phyloP scores from a whole-genome alignment of 1,140 invertebrate genomes.

The Drosophila hydei region DNA sequence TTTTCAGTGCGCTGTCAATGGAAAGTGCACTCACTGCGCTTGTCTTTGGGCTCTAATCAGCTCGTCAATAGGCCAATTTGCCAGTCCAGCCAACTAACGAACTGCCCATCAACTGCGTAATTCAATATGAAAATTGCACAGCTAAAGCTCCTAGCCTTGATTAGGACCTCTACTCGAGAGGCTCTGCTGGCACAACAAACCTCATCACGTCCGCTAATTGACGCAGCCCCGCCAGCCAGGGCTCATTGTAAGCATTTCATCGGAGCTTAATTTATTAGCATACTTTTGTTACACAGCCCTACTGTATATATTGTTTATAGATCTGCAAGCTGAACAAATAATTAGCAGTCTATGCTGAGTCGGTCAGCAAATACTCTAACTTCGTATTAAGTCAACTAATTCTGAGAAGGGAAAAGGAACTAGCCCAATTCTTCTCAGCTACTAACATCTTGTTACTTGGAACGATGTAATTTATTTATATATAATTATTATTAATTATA shows the following conservation, averaged over 20 bases:
- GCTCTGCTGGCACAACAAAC: constrained; percentile 3
- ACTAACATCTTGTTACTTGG: too few relatives aligned
- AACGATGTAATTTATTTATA: too few relatives aligned
- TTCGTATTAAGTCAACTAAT: too few relatives aligned
- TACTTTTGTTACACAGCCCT: background rate
- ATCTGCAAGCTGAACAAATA: constrained; percentile 32
- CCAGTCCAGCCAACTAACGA: constrained; percentile 1
- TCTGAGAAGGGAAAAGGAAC: too few relatives aligned
- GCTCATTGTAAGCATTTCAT: constrained; percentile 4
- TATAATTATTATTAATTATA: too few relatives aligned
- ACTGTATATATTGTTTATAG: constrained; percentile 10
- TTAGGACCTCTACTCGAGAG: constrained; percentile 4
- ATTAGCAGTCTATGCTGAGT: background rate
- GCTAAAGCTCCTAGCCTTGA: too few relatives aligned
- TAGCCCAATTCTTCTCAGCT: too few relatives aligned
- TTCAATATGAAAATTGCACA: constrained; percentile 54
- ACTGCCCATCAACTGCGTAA: constrained; percentile 37
- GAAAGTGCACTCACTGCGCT: constrained; percentile 48
- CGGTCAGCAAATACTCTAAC: background rate
- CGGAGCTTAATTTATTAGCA: constrained; percentile 18
- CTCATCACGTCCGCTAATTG: background rate
- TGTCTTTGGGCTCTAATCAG: constrained; percentile 9
- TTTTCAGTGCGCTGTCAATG: constrained; percentile 67
- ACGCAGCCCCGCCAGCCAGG: background rate
- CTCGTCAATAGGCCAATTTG: constrained; percentile 24